A percentile compares a stretch with the other conserved stretches of the same genome.
Evolutionary conservation across 92 coral and sea anemone species (phyloP).

Genomic region (Epizoanthus rinbou): DNA sequence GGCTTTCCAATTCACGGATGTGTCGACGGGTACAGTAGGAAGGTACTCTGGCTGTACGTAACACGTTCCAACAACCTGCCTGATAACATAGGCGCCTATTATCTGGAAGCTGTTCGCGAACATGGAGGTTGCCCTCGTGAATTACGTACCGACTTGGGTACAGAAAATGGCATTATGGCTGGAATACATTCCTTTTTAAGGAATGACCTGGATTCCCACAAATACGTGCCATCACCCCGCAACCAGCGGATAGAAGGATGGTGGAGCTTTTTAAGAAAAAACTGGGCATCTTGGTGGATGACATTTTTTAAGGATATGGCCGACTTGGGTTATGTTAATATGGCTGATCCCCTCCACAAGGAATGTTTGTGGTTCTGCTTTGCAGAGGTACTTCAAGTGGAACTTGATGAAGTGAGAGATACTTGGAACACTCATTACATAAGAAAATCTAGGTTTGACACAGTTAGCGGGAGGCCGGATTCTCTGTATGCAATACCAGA

Average conservation of each 20-base stretch:
- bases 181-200: slow-evolving; percentile 51
- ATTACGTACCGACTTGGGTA: slow-evolving; percentile 56
- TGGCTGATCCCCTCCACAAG: neutral
- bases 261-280: slow-evolving; percentile 60
- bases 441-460: slow-evolving; percentile 5
- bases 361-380: slow-evolving; percentile 42
- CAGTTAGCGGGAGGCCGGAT: slow-evolving; percentile 30
- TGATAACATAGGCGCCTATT: slow-evolving; percentile 4
- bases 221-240: slow-evolving; percentile 64
- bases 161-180: slow-evolving; percentile 56
- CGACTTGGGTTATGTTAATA: neutral
- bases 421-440: slow-evolving; percentile 28
- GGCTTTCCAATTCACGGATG: slow-evolving; percentile 48
- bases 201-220: slow-evolving; percentile 58
- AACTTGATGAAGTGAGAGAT: neutral
- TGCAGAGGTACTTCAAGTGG: slow-evolving; percentile 32
- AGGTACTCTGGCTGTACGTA: slow-evolving; percentile 39
- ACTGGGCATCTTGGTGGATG: slow-evolving; percentile 57
- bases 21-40: slow-evolving; percentile 43
- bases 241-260: slow-evolving; percentile 72
- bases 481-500: slow-evolving; percentile 8
- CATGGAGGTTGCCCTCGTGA: slow-evolving; percentile 60
- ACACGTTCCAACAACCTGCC: slow-evolving; percentile 41
- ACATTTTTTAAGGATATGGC: slow-evolving; percentile 36
- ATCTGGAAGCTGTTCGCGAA: slow-evolving; percentile 45